Base-by-base conservation (phyloP, 2,797 vertebrate species). In the Stomatorhinus walkeri region DNA sequence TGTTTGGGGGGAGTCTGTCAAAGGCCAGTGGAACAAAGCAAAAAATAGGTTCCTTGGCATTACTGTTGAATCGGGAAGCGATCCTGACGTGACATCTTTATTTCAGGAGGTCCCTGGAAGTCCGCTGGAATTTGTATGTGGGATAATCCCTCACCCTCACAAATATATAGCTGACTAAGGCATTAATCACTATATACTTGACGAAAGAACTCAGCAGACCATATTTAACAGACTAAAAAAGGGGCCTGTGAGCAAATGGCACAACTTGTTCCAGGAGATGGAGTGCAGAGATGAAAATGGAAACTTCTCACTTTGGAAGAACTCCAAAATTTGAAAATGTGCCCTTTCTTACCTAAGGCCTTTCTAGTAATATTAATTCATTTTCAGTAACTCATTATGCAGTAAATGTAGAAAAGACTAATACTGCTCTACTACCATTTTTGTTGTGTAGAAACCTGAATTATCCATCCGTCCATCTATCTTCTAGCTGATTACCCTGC, bases 141-240 rank as follows among this genome's bases (percentile, higher is more conserved):
- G 24, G 32, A 76, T 85, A 32, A 88, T 88, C 79, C 88, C 54
- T 43, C 22, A 79, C 14, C 56, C 56, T 32, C 46, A 68, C 12
- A 10, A 56, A 36, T 85, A 52, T 28, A 40, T 48, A 56, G 54
- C 56, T 49, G 54, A 32, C 76, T 61, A 46, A 64, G 52, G 79
- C 54, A 61, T 88, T 59, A 88, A 84, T 84, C 36, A 61, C 40
- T 88, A 14, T 84, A 49, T 49, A 85, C 46, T 61, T 88, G 79
- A 88, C 48, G 32, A 46, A 61, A 56, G 81, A 84, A 84, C 43
- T 88, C 40, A 83, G 52, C 54, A 24, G 52, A 59, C 40, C 12
- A 43, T 40, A 19, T 61, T 24, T 84, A n/a, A 88, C 61, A 22
- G 54, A 88, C 88, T 85, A 84, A 88, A 84, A 79, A 43, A 88